Conservation (phyloP, 1,140 invertebrate species). For the Daktulosphaira vitifoliae region DNA sequence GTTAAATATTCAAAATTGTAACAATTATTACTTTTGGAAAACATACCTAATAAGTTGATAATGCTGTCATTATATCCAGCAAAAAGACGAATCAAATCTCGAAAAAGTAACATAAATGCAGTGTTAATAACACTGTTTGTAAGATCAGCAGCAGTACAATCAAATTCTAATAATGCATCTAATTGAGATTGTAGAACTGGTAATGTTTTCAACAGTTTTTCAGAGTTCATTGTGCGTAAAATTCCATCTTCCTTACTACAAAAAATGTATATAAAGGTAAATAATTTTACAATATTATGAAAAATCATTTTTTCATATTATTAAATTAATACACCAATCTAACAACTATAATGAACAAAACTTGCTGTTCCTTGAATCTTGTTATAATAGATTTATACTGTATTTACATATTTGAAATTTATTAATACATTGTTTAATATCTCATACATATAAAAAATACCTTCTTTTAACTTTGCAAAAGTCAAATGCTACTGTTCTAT, state of each 20-base stretch:
- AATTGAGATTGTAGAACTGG: slow-evolving; percentile 92
- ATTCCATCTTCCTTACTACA: slow-evolving; percentile 91
- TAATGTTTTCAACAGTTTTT: slow-evolving; percentile 93
- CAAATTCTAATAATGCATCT: slow-evolving; percentile 93
- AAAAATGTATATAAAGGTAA: slow-evolving; percentile 39
- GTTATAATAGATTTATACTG: no score
- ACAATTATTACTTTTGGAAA: not conserved
- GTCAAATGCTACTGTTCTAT: slow-evolving; percentile 96
- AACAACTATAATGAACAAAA: no score
- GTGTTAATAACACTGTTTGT: slow-evolving; percentile 98
- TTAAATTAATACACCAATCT: no score
- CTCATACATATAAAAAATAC: no score
- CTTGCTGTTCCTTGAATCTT: no score
- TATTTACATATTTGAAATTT: no score
- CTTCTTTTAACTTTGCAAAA: slow-evolving; percentile 99
- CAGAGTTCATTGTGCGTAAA: slow-evolving; percentile 91
- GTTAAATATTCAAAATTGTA: slow-evolving; percentile 25
- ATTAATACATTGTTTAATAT: no score
- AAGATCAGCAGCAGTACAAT: slow-evolving; percentile 92
- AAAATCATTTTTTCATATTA: no score
- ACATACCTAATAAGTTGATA: slow-evolving; percentile 86
- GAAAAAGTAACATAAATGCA: slow-evolving; percentile 95
- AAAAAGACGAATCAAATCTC: slow-evolving; percentile 97
- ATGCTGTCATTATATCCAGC: slow-evolving; percentile 99
- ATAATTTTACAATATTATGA: no score